Evolutionary conservation across 2,113 vertebrate species (phyloP), one percentile per base, ranked within the genome.

Genomic region (Plestiodon gilberti): DNA sequence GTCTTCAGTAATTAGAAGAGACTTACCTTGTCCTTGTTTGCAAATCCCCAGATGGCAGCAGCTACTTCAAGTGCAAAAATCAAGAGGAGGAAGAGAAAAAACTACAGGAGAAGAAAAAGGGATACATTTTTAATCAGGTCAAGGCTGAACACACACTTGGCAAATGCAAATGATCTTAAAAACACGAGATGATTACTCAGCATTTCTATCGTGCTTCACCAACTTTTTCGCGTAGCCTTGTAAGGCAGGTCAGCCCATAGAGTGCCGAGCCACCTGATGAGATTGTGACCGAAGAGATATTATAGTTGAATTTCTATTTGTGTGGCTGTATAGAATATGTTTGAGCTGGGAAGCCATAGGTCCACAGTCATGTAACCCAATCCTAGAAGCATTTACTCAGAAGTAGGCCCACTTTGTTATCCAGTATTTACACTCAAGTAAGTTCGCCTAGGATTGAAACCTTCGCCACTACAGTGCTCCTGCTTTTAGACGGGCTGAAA

Each of bases 61-160:
- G 98, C 98, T n/a, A 99, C 96, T 94, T 99, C 98, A 70, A 98
- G 94, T 82, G 97, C 98, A 94, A 99, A 99, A 93, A 99, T 98
- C 92, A 99, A 95, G 4, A 99, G 94, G 55, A 99, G 98, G 94
- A 98, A 99, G 92, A 96, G 89, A 89, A 99, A 99, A 95, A 99
- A 99, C 99, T 99, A 89, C 70, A 89, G 95, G 86, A 57, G 67
- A 28, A 65, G 10, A 52, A 9, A 81, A 9, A 33, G 48, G 35
- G 20, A 40, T n/a, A 78, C 1, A 17, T 30, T 30, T 55, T 28
- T 3, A 25, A 55, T 4, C 6, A 78, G 38, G 67, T 18, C 20
- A 15, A 6, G 30, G 35, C 1, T 43, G 25, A 85, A 40, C 25
- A 43, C 25, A 43, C n/a, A 28, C 28, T 13, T 33, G 30, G 9